These are phyloP conservation scores for Dynastes tityus DNA, from an alignment of 2,888 invertebrate species.

Conservation along the genomic window DNA sequence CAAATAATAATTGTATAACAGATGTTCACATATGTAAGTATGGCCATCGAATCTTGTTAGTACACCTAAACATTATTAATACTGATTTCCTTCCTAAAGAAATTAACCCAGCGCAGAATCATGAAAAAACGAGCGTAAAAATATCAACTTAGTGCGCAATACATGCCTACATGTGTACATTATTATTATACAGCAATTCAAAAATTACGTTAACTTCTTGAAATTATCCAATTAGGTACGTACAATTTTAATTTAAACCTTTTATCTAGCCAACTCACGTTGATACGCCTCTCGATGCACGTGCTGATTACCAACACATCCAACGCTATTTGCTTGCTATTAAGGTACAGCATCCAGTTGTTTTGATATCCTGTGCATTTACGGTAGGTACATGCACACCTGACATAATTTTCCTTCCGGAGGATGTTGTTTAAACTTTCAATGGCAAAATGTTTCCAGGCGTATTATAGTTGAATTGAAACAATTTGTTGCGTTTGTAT, in stretches of 20 bases:
- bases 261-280: background rate
- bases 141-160: no score
- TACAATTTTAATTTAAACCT: constrained; percentile 5
- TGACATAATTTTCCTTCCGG: constrained; percentile 19
- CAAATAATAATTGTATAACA: no score
- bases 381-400: constrained; percentile 17
- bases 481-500: background rate
- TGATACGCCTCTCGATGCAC: background rate
- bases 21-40: no score
- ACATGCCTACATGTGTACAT: no score
- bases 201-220: background rate
- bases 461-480: background rate
- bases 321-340: constrained; percentile 1
- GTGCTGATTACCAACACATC: background rate
- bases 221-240: constrained; percentile 9
- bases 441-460: constrained; percentile 18
- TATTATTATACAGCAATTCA: background rate
- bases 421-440: constrained; percentile 21
- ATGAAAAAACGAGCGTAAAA: no score
- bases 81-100: no score
- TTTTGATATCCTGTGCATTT: constrained; percentile 19
- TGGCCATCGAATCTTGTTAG: no score
- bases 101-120: no score
- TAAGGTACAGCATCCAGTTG: constrained; percentile 18
- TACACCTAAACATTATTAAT: no score